Evolutionary conservation across 1,140 invertebrate species (phyloP), one percentile per base, ranked within the genome.

Genomic region (Neoseiulus cucumeris): DNA sequence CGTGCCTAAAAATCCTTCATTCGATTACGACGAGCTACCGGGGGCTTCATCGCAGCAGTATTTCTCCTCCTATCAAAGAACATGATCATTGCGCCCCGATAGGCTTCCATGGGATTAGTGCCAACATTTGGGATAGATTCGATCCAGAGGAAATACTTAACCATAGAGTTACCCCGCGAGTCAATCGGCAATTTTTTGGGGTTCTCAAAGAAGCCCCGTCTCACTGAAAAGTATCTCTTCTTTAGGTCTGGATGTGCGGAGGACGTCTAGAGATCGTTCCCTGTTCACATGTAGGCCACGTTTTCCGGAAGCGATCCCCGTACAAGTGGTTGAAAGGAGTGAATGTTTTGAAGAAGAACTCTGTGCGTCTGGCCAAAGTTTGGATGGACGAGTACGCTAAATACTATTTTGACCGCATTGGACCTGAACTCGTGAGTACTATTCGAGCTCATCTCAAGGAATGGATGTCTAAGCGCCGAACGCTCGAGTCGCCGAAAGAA

Each of bases 311-410:
- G 76, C 83, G 87, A 55, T 91, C 93, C 75, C 92, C 92, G 0
- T 95, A 95, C 76, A 89, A 68, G 39, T 64, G 28, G 30, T 42
- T 30, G 25, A 66, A 42, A 64, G 70, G 65, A 7, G 44, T 65
- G 30, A 66, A 70, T 33, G 68, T 71, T 5, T 44, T 71, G 17
- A 71, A 68, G 64, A 78, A 85, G 69, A 91, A 92, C 75, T 91
- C 89, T 9, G 78, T 88, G 68, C 76, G 89, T 64, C 66, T 76
- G 29, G 76, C 87, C 18, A 91, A 94, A 78, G 91, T 93, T 55
- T 94, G 89, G 89, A 91, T 93, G 89, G 89, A 91, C 74, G 86
- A 89, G 66, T 93, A 89, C 76, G 14, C 51, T 9, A 92, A 93
- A 75, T 83, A 89, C 69, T 87, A 87, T 74, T 92, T 91, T 74